A percentile compares a stretch with the other conserved stretches of the same genome.
These are phyloP conservation scores for Sapayoa aenigma DNA, from an alignment of 2,113 vertebrate genomes.

Conservation along the genomic window DNA sequence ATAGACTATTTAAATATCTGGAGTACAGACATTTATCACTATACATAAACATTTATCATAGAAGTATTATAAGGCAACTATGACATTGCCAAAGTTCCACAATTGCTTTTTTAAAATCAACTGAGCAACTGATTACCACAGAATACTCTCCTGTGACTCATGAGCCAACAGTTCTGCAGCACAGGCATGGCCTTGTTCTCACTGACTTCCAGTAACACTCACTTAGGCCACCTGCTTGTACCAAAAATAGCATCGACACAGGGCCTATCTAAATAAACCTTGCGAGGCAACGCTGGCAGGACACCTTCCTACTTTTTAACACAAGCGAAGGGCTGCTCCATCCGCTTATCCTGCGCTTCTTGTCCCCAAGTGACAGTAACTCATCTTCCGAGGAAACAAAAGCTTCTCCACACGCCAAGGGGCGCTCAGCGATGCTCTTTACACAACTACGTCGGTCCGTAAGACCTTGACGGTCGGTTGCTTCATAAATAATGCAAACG, in stretches of 20 bases:
- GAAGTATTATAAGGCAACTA: not conserved
- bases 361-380: not conserved
- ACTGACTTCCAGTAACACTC: not conserved
- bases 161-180: not conserved
- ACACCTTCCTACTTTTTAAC: not conserved
- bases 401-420: not conserved
- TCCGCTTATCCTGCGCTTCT: fast-evolving
- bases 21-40: not conserved
- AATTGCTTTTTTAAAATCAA: too few species aligned
- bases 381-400: not conserved
- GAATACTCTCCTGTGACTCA: not conserved
- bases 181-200: not conserved
- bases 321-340: not conserved
- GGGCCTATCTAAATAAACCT: not conserved
- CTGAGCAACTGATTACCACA: not conserved
- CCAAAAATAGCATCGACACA: not conserved
- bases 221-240: not conserved
- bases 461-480: not conserved
- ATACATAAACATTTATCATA: not conserved
- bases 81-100: not conserved
- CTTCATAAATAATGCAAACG: slow-evolving; percentile 3
- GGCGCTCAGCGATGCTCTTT: not conserved
- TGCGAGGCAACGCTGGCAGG: fast-evolving
- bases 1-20: not conserved
- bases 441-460: not conserved